Percentiles rank a stretch among this genome's conserved stretches.
Evolutionary conservation across 2,888 invertebrate genomes (phyloP).

Genomic region (Ophion obscuratus): DNA sequence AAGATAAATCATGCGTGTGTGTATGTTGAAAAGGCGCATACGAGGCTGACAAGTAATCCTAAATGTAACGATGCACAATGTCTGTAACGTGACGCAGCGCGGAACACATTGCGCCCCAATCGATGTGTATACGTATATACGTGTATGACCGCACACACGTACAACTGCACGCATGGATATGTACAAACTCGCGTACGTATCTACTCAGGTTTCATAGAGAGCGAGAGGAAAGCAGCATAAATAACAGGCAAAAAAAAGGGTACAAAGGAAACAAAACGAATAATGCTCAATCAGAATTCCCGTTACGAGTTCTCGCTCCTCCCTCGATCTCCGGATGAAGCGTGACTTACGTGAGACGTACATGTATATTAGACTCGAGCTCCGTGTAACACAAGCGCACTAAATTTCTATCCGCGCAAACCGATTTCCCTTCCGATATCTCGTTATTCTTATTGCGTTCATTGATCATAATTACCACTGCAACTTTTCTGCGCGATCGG

Average conservation of each 20-base stretch:
- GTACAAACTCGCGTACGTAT: neutral
- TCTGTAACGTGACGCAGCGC: conserved; percentile 55
- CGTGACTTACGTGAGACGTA: conserved; percentile 48
- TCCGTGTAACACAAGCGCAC: conserved; percentile 45
- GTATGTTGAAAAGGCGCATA: neutral
- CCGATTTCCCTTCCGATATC: conserved; percentile 38
- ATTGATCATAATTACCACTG: conserved; percentile 25
- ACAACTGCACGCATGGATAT: conserved; percentile 21
- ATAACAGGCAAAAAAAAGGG: conserved; percentile 24
- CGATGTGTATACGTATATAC: conserved; percentile 15
- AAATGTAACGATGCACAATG: conserved; percentile 41
- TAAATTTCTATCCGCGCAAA: conserved; percentile 51
- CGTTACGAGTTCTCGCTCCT: conserved; percentile 63
- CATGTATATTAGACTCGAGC: conserved; percentile 29
- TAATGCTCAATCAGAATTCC: conserved; percentile 62
- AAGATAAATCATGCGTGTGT: conserved; percentile 25
- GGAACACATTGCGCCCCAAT: conserved; percentile 31
- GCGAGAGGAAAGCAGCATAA: conserved; percentile 46
- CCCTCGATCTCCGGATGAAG: conserved; percentile 54
- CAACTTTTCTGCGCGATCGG: conserved; percentile 13
- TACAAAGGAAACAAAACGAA: conserved; percentile 43
- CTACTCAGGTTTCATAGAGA: conserved; percentile 40
- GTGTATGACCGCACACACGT: conserved; percentile 7
- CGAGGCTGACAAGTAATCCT: conserved; percentile 29
- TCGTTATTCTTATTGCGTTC: conserved; percentile 21